Conservation (phyloP, 2,113 vertebrate species). For the Cyanoliseus patagonus region DNA sequence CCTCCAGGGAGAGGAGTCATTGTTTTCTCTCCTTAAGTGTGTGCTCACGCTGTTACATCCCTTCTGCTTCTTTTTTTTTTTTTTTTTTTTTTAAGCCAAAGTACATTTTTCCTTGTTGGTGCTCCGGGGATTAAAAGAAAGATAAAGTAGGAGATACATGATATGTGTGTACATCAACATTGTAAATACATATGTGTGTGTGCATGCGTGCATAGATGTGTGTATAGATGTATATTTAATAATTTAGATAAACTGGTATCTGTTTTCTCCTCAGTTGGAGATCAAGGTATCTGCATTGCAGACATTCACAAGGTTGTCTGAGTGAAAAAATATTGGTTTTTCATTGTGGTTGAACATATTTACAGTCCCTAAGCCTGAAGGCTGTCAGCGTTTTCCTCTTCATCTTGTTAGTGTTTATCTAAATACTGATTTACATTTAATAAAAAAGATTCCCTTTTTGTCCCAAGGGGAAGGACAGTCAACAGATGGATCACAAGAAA, state of each 20-base stretch:
- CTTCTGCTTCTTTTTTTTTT: not conserved
- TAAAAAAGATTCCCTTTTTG: not conserved
- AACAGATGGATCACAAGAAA: constrained; percentile 7
- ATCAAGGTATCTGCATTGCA: not conserved
- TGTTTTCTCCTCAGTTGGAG: not conserved
- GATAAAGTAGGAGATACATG: not conserved
- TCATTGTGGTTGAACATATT: not conserved
- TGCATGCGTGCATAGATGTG: fast-evolving
- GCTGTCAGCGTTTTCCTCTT: not conserved
- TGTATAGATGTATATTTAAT: not conserved
- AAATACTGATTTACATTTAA: constrained; percentile 15
- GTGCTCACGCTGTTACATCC: not conserved
- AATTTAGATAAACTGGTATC: not conserved
- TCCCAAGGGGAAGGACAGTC: not conserved
- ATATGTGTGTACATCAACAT: not conserved
- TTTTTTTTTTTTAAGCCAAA: not conserved
- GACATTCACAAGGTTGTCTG: not conserved
- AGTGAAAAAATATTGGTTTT: not conserved
- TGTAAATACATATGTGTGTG: not conserved
- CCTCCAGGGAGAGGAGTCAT: not conserved
- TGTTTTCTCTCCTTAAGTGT: not conserved
- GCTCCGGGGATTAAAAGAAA: not conserved
- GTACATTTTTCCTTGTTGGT: not conserved
- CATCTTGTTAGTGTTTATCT: not conserved
- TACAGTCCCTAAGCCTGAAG: not conserved